Conservation (phyloP, 2,113 vertebrate genomes). For the Athene cunicularia region DNA sequence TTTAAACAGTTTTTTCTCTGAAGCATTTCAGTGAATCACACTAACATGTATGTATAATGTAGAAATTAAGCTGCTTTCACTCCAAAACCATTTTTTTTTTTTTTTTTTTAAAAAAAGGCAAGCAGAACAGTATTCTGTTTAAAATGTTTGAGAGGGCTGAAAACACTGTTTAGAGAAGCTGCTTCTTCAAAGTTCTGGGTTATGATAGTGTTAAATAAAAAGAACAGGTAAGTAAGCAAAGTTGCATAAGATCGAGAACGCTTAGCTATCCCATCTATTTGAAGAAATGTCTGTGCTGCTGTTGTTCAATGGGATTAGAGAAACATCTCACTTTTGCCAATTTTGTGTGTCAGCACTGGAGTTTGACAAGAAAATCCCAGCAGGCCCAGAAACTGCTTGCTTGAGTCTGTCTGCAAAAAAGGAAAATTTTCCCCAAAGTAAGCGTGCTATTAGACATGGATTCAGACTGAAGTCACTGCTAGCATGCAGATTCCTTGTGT, state of each 20-base stretch:
- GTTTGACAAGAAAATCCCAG: conserved; percentile 15
- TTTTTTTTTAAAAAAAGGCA: neutral
- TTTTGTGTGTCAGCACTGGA: conserved; percentile 33
- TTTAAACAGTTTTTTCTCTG: neutral
- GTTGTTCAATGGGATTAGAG: neutral
- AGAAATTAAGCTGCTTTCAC: neutral
- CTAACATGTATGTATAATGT: neutral
- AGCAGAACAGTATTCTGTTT: neutral
- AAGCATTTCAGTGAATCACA: neutral
- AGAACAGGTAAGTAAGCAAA: neutral
- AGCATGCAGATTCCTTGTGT: neutral
- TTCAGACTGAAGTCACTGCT: neutral
- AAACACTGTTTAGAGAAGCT: neutral
- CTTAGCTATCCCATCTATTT: neutral
- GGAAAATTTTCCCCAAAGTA: neutral
- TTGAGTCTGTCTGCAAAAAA: neutral
- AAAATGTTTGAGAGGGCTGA: neutral
- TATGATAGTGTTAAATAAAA: neutral
- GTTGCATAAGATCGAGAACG: neutral
- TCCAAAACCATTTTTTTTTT: neutral
- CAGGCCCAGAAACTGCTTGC: neutral
- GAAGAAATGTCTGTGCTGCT: neutral
- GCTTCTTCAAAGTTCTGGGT: neutral
- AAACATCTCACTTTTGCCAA: neutral
- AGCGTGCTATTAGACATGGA: neutral